Evolutionary conservation across 2,888 invertebrate species (phyloP).

Genomic region (Augiades crinisus): DNA sequence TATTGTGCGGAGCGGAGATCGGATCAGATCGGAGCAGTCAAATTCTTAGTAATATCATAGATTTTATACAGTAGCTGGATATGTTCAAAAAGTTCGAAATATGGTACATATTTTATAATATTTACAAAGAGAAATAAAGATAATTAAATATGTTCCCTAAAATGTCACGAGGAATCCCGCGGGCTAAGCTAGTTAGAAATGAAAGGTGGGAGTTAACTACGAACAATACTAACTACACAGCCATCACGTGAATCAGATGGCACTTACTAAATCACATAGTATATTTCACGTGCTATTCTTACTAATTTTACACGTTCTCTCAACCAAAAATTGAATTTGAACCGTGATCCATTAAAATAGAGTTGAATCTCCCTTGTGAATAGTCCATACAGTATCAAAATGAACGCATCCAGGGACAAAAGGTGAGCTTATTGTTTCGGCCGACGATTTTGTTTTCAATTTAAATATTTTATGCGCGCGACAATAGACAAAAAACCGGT

Average conservation of each 20-base stretch:
- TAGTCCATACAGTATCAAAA: constrained; percentile 40
- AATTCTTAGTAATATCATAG: too few species aligned
- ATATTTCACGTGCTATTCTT: constrained; percentile 46
- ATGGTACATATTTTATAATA: too few species aligned
- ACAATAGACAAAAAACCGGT: constrained; percentile 79
- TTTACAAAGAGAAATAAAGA: too few species aligned
- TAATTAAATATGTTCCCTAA: too few species aligned
- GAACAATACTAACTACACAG: constrained; percentile 3
- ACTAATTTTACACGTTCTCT: constrained; percentile 49
- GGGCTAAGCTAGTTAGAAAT: too few species aligned
- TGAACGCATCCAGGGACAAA: constrained; percentile 49
- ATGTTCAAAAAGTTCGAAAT: too few species aligned
- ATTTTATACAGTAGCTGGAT: too few species aligned
- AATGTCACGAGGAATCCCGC: too few species aligned
- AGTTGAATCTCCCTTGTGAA: constrained; percentile 30
- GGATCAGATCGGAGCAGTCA: too few species aligned
- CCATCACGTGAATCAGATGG: constrained; percentile 27
- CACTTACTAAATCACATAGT: constrained; percentile 34
- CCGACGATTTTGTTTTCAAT: constrained; percentile 74
- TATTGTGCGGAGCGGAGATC: too few species aligned
- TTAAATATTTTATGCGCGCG: constrained; percentile 76
- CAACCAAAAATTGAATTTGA: constrained; percentile 27
- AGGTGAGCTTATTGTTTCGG: constrained; percentile 72
- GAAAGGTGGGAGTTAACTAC: not conserved
- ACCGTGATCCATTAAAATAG: not conserved